Evolutionary conservation across 2,888 invertebrate species (phyloP).

Genomic region (Eupelmus urozonus): DNA sequence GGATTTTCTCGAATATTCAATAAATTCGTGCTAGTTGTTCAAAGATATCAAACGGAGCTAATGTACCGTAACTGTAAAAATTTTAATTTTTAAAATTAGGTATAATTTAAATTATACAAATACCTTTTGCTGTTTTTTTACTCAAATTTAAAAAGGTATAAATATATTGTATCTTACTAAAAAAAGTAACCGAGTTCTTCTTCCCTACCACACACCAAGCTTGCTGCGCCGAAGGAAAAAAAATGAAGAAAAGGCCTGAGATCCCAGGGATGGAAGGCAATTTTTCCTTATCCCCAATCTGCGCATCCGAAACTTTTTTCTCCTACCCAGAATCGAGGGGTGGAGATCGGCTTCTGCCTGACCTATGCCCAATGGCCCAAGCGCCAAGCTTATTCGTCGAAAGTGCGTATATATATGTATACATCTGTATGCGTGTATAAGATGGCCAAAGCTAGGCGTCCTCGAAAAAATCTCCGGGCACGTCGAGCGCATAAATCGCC

Average conservation of each 20-base stretch:
- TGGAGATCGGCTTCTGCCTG: conserved; percentile 74
- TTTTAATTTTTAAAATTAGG: too few species aligned
- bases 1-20: too few species aligned
- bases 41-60: too few species aligned
- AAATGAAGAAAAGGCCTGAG: not conserved
- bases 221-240: not conserved
- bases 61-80: too few species aligned
- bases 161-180: too few species aligned
- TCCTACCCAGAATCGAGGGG: not conserved
- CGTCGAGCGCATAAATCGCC: conserved; percentile 49
- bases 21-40: too few species aligned
- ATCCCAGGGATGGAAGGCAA: not conserved
- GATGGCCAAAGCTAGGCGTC: not conserved
- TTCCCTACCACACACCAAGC: too few species aligned
- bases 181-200: too few species aligned
- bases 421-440: not conserved
- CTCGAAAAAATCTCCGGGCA: conserved; percentile 39
- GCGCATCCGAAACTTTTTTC: not conserved
- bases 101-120: too few species aligned
- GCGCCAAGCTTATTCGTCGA: conserved; percentile 64
- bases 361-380: conserved; percentile 75
- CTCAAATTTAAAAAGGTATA: too few species aligned
- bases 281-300: not conserved
- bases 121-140: too few species aligned
- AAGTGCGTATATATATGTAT: not conserved